These are phyloP conservation scores for Bucco capensis DNA, from an alignment of 2,113 vertebrate species.

Conservation along the genomic window DNA sequence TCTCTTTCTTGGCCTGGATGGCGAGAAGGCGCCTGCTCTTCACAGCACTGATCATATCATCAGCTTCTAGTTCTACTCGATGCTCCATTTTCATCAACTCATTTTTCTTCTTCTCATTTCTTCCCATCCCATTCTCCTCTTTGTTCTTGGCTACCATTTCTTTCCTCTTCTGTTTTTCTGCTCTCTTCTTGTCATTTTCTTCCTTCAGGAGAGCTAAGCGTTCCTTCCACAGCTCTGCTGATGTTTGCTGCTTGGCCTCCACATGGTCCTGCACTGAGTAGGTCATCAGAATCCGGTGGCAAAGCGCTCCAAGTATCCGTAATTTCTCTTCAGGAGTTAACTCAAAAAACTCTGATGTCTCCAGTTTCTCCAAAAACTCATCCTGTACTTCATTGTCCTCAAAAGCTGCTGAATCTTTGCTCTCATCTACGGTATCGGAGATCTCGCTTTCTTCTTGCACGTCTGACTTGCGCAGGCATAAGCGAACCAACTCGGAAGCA, in stretches of 20 bases:
- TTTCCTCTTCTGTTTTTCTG: constrained; percentile 87
- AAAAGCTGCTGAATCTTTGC: constrained; percentile 70
- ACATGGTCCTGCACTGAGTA: constrained; percentile 96
- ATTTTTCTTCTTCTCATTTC: constrained; percentile 77
- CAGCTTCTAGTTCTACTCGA: constrained; percentile 68
- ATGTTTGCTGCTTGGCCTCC: constrained; percentile 86
- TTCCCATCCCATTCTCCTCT: constrained; percentile 72
- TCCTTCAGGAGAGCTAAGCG: constrained; percentile 90
- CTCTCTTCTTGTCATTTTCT: constrained; percentile 90
- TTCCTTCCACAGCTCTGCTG: constrained; percentile 93
- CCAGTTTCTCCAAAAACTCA: constrained; percentile 91
- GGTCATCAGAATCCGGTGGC: constrained; percentile 95
- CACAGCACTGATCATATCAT: constrained; percentile 93
- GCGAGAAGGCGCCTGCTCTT: constrained; percentile 90
- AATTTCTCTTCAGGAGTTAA: constrained; percentile 89
- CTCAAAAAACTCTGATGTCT: constrained; percentile 91
- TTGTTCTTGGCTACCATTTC: constrained; percentile 87
- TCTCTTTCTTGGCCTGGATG: constrained; percentile 93
- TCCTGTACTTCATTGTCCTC: constrained; percentile 88
- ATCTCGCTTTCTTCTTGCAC: constrained; percentile 84
- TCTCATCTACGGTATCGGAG: constrained; percentile 72
- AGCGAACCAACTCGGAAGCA: constrained; percentile 87
- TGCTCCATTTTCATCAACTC: constrained; percentile 66
- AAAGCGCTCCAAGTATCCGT: constrained; percentile 85
- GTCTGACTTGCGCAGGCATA: constrained; percentile 90